Evolutionary conservation across 2,113 vertebrate genomes (phyloP), one percentile per base, ranked within the genome.

Genomic region (Motacilla alba): DNA sequence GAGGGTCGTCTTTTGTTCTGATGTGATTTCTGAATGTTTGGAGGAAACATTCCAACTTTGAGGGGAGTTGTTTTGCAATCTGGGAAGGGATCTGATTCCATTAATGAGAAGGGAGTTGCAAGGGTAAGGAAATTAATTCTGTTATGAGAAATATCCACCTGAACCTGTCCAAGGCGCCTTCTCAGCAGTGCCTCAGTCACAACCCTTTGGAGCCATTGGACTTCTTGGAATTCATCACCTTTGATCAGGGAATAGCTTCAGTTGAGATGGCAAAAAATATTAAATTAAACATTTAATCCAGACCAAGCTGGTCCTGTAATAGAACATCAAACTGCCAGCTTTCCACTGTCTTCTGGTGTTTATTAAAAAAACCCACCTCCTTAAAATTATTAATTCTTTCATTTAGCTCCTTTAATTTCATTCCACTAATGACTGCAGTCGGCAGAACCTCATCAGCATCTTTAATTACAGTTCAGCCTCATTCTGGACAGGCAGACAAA

Each of bases 351-450:
- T 66, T 33, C 26, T 83, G 53, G 22, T 67, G 46, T 28, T 35
- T 47, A 43, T 74, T 94, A 75, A 91, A 28, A 60, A 93, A 91
- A 21, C 4, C 11, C 31, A 35, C 4, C 26, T 46, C 49, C 26
- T 69, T 69, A 39, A 80, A 87, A 88, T 79, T 56, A 91, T 49
- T 82, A 47, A 93, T 93, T 76, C 58, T 70, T 74, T 86, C 43
- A n/a, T 77, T 31, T 33, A 3, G 24, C 47, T 13, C 75, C 79
- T 93, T 92, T 96, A 94, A 94, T 96, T 95, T 90, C 72, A 15
- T 17, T 30, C 37, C 55, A 13, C n/a, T 88, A 80, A 95, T 92
- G 46, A 83, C 50, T 67, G n/a, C 27, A 44, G 70, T 67, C 23
- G 16, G 7, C 22, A 37, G 11, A 82, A 47, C 33, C 60, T 91